These are phyloP conservation scores for Drosophila meridionalis DNA, from an alignment of 2,888 invertebrate genomes.

Conservation along the genomic window DNA sequence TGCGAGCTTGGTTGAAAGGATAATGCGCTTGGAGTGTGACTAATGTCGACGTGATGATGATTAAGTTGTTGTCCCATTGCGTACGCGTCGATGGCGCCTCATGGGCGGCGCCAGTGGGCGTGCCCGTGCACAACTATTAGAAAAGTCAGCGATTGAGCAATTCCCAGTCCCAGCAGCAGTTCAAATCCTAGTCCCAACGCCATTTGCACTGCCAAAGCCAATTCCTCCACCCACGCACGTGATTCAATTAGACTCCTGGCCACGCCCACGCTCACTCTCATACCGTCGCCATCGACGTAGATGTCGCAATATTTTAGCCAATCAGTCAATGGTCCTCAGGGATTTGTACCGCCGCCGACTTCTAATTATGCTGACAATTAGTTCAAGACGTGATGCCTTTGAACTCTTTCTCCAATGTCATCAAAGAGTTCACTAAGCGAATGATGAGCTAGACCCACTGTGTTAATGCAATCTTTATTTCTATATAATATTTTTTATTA, in stretches of 20 bases:
- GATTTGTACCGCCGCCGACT: slow-evolving; percentile 51
- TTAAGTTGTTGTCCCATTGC: slow-evolving; percentile 71
- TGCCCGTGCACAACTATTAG: slow-evolving; percentile 50
- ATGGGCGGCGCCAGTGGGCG: slow-evolving; percentile 43
- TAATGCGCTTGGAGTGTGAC: slow-evolving; percentile 70
- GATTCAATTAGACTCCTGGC: slow-evolving; percentile 68
- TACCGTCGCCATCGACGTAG: not conserved
- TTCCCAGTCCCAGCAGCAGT: slow-evolving; percentile 10
- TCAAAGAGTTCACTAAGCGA: slow-evolving; percentile 11
- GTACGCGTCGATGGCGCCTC: slow-evolving; percentile 58
- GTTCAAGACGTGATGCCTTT: slow-evolving; percentile 64
- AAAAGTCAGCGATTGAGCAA: slow-evolving; percentile 33
- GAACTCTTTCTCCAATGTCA: slow-evolving; percentile 22
- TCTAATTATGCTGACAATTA: slow-evolving; percentile 73
- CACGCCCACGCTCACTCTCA: slow-evolving; percentile 1
- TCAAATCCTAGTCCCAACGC: slow-evolving; percentile 36
- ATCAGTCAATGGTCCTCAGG: slow-evolving; percentile 65
- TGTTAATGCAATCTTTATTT: too few relatives aligned
- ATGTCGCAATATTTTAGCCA: slow-evolving; percentile 32
- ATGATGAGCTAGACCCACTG: not conserved
- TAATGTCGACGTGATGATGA: slow-evolving; percentile 77
- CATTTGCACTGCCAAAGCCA: slow-evolving; percentile 44
- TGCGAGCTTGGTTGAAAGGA: slow-evolving; percentile 47
- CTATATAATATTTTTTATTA: too few relatives aligned
- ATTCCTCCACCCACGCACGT: slow-evolving; percentile 62